Conservation (phyloP, 1,140 invertebrate species). For the Formica exsecta region DNA sequence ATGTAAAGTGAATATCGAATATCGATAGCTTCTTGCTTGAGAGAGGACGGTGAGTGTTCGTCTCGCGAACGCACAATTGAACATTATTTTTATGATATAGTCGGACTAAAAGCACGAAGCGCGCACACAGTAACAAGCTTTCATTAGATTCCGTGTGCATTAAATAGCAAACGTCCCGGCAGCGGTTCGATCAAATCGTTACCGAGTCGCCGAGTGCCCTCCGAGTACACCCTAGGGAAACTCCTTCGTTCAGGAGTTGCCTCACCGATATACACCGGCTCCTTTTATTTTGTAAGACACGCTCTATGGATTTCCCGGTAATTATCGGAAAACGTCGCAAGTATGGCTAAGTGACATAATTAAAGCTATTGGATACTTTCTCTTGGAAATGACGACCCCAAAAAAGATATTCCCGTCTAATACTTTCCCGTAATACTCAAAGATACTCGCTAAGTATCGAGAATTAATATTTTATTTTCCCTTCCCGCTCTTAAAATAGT, state of each 20-base stretch:
- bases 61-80: neutral
- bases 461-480: neutral
- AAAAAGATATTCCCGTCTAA: conserved; percentile 7
- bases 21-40: conserved; percentile 29
- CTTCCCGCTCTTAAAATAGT: neutral
- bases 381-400: neutral
- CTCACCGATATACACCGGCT: conserved; percentile 28
- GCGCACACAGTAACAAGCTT: neutral
- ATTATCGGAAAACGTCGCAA: conserved; percentile 59
- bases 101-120: no score
- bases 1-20: conserved; percentile 53
- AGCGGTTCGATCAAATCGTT: conserved; percentile 49
- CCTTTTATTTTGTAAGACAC: conserved; percentile 52
- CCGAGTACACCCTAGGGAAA: conserved; percentile 16
- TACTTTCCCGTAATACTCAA: neutral
- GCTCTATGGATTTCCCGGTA: conserved; percentile 51
- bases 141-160: conserved; percentile 36
- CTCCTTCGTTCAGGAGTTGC: conserved; percentile 25
- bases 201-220: neutral
- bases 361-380: conserved; percentile 51
- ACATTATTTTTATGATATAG: conserved; percentile 33
- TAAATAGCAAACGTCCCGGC: conserved; percentile 33
- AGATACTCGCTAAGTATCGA: neutral
- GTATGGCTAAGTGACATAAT: conserved; percentile 58
- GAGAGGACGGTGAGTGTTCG: neutral